A percentile compares a stretch with the other conserved stretches of the same genome.
Evolutionary conservation across 2,797 vertebrate genomes (phyloP).

Genomic region (Danio albolineatus): DNA sequence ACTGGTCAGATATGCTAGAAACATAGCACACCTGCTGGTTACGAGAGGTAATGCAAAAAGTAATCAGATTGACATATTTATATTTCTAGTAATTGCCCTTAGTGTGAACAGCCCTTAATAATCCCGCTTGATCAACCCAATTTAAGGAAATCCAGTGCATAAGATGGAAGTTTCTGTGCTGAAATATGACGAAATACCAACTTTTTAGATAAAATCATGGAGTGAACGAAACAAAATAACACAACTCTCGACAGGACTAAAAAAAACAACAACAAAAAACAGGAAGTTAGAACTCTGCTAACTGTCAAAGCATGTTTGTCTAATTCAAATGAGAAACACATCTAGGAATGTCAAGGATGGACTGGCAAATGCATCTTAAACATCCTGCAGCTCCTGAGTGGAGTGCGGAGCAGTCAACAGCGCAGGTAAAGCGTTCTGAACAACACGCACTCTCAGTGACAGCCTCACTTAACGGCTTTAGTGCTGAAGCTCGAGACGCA

Average conservation of each 20-base stretch:
- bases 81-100: too few species aligned
- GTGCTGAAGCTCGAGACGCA: conserved; percentile 65
- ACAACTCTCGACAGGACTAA: not conserved
- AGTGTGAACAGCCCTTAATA: too few species aligned
- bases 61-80: too few species aligned
- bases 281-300: conserved; percentile 12
- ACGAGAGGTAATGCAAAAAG: too few species aligned
- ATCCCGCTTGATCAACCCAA: too few species aligned
- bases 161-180: not conserved
- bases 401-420: conserved; percentile 45
- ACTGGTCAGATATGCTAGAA: too few species aligned
- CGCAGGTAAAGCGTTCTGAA: conserved; percentile 58
- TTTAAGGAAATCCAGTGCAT: not conserved
- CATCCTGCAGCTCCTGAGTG: conserved; percentile 45
- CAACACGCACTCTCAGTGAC: conserved; percentile 65
- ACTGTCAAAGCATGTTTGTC: conserved; percentile 23
- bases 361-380: conserved; percentile 34
- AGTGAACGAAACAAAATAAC: not conserved
- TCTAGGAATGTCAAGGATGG: conserved; percentile 20
- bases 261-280: not conserved
- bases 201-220: not conserved
- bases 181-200: not conserved
- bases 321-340: conserved; percentile 25
- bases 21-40: too few species aligned
- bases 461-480: conserved; percentile 71